phyloP scores from a whole-genome alignment of 30 jellyfish, hydroid and myxozoan genomes.

The Cassiopea xamachana region DNA sequence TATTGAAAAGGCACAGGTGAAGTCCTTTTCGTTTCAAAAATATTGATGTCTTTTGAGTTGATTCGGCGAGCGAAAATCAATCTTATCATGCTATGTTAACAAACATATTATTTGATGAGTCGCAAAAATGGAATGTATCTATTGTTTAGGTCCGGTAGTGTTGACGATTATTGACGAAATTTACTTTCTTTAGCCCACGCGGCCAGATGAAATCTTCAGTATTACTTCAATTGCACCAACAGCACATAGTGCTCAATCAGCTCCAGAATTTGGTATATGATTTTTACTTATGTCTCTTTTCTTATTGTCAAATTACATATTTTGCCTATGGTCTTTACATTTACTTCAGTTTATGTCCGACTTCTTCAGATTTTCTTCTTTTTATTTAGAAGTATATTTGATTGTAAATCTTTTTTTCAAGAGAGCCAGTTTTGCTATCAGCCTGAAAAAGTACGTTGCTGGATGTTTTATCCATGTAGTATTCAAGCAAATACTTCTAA shows the following conservation, averaged over 20 bases:
- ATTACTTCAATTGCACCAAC: background rate
- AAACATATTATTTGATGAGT: background rate
- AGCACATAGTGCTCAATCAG: background rate
- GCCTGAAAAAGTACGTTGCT: too few relatives aligned
- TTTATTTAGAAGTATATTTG: too few relatives aligned
- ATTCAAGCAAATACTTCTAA: too few relatives aligned
- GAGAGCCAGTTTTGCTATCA: too few relatives aligned
- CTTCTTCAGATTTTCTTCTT: too few relatives aligned
- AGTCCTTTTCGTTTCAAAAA: background rate
- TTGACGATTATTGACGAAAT: background rate
- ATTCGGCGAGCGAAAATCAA: background rate
- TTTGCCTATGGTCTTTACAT: background rate
- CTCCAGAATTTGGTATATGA: background rate
- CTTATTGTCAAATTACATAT: background rate
- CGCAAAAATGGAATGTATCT: background rate
- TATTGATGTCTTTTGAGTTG: background rate
- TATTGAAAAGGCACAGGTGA: constrained; percentile 15
- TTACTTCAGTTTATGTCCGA: background rate
- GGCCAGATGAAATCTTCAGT: background rate
- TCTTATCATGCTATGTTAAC: background rate
- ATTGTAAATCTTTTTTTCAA: too few relatives aligned
- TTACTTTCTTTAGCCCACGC: background rate
- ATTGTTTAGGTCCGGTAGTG: background rate
- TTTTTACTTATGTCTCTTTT: background rate
- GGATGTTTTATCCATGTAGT: too few relatives aligned